These are phyloP conservation scores for Corticium candelabrum DNA, from an alignment of 37 sponge, comb jelly and placozoan genomes.

Conservation along the genomic window DNA sequence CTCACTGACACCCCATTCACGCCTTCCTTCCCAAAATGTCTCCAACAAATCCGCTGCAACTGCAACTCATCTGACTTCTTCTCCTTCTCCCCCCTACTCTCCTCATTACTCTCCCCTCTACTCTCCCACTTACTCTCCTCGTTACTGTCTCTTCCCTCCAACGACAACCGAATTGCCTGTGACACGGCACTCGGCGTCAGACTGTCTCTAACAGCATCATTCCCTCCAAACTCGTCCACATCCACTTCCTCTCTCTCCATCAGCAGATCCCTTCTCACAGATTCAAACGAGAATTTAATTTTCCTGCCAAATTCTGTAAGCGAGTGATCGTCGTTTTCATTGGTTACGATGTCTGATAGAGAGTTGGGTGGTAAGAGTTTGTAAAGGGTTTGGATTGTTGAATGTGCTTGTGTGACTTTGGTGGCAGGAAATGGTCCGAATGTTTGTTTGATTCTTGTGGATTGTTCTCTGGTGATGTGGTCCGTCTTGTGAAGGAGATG, in stretches of 20 bases:
- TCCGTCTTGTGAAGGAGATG: constrained; percentile 17
- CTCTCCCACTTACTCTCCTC: background rate
- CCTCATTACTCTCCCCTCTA: background rate
- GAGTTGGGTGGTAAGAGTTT: too few relatives aligned
- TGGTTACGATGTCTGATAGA: background rate
- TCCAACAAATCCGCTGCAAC: background rate
- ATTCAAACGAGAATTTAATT: background rate
- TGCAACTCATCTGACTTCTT: background rate
- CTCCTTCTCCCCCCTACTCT: background rate
- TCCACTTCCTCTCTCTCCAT: background rate
- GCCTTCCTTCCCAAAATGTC: background rate
- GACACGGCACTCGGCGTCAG: background rate
- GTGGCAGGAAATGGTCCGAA: constrained; percentile 26
- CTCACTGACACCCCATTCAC: constrained; percentile 15
- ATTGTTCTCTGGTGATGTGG: background rate
- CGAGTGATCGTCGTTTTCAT: background rate
- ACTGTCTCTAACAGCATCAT: background rate
- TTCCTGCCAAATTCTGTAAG: background rate
- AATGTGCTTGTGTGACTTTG: background rate
- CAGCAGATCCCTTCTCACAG: background rate
- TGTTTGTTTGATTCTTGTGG: background rate
- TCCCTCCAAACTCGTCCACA: background rate
- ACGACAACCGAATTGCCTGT: background rate
- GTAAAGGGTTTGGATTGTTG: background rate
- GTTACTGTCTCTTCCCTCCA: background rate